These are phyloP conservation scores for Potamilus streckersoni DNA, from an alignment of 1,140 invertebrate species.

Conservation along the genomic window DNA sequence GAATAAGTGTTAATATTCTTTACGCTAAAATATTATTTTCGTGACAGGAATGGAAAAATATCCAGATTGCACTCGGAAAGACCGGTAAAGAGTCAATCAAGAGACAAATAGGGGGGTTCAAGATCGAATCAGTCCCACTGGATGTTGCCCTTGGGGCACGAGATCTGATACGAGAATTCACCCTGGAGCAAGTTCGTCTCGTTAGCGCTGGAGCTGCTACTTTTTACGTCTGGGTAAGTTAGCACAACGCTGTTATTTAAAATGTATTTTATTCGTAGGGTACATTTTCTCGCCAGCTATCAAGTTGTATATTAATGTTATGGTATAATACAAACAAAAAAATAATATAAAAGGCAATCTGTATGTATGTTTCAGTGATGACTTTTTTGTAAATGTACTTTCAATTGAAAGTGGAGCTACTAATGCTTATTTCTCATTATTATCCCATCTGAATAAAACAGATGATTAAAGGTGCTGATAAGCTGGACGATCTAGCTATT, in stretches of 20 bases:
- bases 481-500: too few relatives aligned
- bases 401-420: too few relatives aligned
- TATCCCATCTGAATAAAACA: too few relatives aligned
- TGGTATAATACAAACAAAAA: not conserved
- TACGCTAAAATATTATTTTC: not conserved
- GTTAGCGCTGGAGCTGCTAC: conserved; percentile 58
- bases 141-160: conserved; percentile 51
- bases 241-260: too few relatives aligned
- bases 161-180: conserved; percentile 45
- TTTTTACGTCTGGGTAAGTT: conserved; percentile 62
- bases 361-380: not conserved
- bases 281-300: not conserved
- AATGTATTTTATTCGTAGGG: too few relatives aligned
- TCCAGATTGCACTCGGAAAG: conserved; percentile 46
- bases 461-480: too few relatives aligned
- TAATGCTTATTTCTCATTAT: too few relatives aligned
- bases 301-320: not conserved
- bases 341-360: not conserved
- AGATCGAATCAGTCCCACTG: conserved; percentile 44
- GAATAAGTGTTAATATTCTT: not conserved
- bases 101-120: conserved; percentile 43
- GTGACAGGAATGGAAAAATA: conserved; percentile 48
- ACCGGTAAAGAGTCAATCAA: conserved; percentile 58
- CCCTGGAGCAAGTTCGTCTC: conserved; percentile 49
- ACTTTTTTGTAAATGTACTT: not conserved